phyloP scores from a whole-genome alignment of 2,888 invertebrate species.

The Philopedon plagiatum region DNA sequence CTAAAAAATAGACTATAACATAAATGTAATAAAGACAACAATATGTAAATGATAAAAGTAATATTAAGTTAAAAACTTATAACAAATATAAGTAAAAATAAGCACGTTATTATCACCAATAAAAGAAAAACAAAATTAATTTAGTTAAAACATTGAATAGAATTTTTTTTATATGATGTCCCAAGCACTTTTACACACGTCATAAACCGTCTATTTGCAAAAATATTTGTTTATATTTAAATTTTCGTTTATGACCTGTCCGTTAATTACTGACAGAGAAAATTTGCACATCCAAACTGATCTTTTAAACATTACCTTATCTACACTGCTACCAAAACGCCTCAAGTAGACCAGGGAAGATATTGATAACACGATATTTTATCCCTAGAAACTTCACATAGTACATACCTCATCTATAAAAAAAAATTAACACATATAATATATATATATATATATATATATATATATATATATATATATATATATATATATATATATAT shows the following conservation, averaged over 20 bases:
- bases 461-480: too few species aligned
- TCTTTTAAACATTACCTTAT: slow-evolving; percentile 43
- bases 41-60: slow-evolving; percentile 53
- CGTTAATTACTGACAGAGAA: slow-evolving; percentile 27
- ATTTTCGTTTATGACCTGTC: slow-evolving; percentile 8
- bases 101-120: slow-evolving; percentile 55
- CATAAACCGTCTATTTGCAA: slow-evolving; percentile 11
- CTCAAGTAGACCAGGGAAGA: slow-evolving; percentile 22
- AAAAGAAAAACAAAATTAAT: slow-evolving; percentile 52
- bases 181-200: slow-evolving; percentile 9
- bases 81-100: slow-evolving; percentile 55
- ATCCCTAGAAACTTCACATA: neutral
- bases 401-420: too few species aligned
- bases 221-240: slow-evolving; percentile 12
- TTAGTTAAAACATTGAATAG: slow-evolving; percentile 35
- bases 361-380: neutral
- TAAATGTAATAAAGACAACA: slow-evolving; percentile 58
- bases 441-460: too few species aligned
- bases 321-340: slow-evolving; percentile 52
- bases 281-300: slow-evolving; percentile 49
- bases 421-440: too few species aligned
- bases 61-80: slow-evolving; percentile 54
- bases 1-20: slow-evolving; percentile 62
- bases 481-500: too few species aligned
- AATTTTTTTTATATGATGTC: slow-evolving; percentile 8